Conservation (phyloP, 2,113 vertebrate genomes). For the Sclerurus mexicanus region DNA sequence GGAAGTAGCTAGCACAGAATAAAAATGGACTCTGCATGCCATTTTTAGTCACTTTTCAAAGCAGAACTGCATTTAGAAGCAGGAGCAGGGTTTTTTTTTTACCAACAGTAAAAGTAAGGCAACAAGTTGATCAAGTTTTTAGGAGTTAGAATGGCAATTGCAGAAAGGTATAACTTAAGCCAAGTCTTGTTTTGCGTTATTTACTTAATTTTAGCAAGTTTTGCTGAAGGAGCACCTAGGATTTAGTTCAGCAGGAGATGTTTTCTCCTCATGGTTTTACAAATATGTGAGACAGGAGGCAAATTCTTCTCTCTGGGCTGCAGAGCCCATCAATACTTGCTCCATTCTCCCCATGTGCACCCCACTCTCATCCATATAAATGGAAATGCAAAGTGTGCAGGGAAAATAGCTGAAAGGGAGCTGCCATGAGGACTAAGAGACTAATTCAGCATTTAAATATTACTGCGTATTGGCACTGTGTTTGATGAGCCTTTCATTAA, state of each 20-base stretch:
- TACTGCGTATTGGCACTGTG: background rate
- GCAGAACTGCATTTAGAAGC: background rate
- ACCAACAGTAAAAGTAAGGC: background rate
- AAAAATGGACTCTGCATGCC: background rate
- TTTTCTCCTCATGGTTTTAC: background rate
- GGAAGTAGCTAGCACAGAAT: background rate
- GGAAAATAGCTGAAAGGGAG: background rate
- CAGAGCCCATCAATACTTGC: background rate
- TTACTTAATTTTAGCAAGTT: background rate
- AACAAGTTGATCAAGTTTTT: background rate
- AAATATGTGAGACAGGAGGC: background rate
- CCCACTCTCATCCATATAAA: background rate
- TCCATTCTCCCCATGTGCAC: background rate
- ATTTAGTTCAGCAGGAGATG: background rate
- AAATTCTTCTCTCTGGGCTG: background rate
- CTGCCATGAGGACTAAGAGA: background rate
- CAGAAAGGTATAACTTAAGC: background rate
- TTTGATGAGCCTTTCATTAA: conserved; percentile 54
- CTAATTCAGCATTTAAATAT: conserved; percentile 29
- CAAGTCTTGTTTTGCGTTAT: background rate
- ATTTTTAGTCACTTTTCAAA: conserved; percentile 12
- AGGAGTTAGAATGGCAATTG: background rate
- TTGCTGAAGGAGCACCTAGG: background rate
- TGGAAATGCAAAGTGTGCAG: background rate
- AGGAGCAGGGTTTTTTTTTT: background rate